Conservation (phyloP, 2,797 vertebrate species). For the Pterois miles region DNA sequence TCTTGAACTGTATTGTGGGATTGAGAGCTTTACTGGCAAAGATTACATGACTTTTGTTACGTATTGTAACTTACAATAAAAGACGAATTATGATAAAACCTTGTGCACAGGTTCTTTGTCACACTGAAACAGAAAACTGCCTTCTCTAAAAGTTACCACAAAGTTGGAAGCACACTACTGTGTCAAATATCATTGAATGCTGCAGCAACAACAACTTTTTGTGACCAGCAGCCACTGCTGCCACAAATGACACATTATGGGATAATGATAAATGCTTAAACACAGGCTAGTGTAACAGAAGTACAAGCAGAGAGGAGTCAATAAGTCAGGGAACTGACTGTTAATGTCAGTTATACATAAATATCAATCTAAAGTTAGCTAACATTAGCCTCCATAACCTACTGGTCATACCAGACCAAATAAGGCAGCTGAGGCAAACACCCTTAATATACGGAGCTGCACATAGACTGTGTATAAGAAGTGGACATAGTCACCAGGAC, state of each 20-base stretch:
- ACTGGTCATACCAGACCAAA: neutral
- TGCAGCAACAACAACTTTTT: neutral
- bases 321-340: neutral
- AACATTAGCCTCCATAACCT: neutral
- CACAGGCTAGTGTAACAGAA: neutral
- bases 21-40: neutral
- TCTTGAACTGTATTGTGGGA: neutral
- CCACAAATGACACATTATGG: neutral
- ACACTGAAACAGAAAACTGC: neutral
- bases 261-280: neutral
- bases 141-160: neutral
- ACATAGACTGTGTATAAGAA: no score
- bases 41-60: neutral
- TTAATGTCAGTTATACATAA: neutral
- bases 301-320: neutral
- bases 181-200: neutral
- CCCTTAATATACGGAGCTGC: neutral
- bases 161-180: neutral
- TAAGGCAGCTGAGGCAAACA: neutral
- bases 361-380: neutral
- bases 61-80: neutral
- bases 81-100: neutral
- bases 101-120: neutral
- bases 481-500: no score
- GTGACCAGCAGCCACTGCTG: neutral